Base-by-base conservation (phyloP, 2,113 vertebrate species). In the Indicator maculatus region DNA sequence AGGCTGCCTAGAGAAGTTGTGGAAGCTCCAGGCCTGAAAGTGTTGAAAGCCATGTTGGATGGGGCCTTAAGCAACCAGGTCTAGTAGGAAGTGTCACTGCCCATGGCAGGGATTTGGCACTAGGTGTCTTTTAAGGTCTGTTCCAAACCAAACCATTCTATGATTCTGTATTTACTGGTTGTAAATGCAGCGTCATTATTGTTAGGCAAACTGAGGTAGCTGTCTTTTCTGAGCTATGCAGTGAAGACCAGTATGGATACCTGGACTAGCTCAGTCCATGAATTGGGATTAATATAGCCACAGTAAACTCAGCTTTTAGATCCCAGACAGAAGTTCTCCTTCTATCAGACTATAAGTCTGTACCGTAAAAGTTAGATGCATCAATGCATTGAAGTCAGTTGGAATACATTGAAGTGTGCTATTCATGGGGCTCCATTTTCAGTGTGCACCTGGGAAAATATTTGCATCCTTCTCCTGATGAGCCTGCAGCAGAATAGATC, bases 381-480 rank as follows among this genome's bases (percentile, higher is more conserved):
- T 36, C 23, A 58, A 13, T 0, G 0, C 74, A 6, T 26, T 45
- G 60, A 83, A 93, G 19, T 12, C 81, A 44, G 14, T 52, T 75
- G 47, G 0, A 82, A 50, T 21, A 39, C 45, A 53, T 15, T 74
- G 55, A 39, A 53, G 30, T 0, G 0, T 58, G 38, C 45, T 6
- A 1, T 36, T 45, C 30, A 1, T 16, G 30, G 30, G 30, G n/a
- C 52, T 88, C 12, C 0, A 0, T 66, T 90, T 92, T 73, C 30
- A 23, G 20, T 33, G 36, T 44, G 21, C 11, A 8, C 2, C 1
- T 24, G 28, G 77, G 64, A 47, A 77, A 90, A 52, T 71, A 15
- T 26, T 1, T 64, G 16, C 1, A 1, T 77, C 36, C 19, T 72
- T 83, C 82, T 72, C 17, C 20, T 0, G 0, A 17, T 18, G 41